Evolutionary conservation across 2,888 invertebrate species (phyloP).

Genomic region (Epicampocera succincta): DNA sequence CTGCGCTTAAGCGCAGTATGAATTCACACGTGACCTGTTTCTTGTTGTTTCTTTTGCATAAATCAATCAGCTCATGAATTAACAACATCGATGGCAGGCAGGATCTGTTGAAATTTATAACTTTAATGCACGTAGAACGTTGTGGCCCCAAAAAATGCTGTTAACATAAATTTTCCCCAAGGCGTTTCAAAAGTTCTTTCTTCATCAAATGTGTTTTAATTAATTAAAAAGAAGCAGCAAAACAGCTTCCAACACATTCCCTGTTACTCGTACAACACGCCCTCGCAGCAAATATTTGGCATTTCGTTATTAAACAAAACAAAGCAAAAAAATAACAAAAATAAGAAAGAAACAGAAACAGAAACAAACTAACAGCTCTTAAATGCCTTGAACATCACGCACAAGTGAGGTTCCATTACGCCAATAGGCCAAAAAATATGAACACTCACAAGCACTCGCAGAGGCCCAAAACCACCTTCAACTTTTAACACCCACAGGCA

Average conservation of each 20-base stretch:
- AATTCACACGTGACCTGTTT: slow-evolving; percentile 37
- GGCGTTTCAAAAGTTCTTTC: slow-evolving; percentile 5
- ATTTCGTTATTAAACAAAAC: background rate
- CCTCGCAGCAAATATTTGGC: slow-evolving; percentile 7
- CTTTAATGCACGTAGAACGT: background rate
- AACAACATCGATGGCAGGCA: slow-evolving; percentile 1
- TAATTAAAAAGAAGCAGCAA: slow-evolving; percentile 13
- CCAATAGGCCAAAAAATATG: background rate
- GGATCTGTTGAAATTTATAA: slow-evolving; percentile 8
- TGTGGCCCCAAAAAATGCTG: slow-evolving; percentile 4
- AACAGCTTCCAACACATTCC: background rate
- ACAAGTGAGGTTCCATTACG: slow-evolving; percentile 18
- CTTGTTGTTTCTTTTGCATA: no score
- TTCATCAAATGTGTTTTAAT: slow-evolving; percentile 12
- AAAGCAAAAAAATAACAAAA: no score
- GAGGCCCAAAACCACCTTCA: background rate
- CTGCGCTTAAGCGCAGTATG: slow-evolving; percentile 28
- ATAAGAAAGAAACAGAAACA: background rate
- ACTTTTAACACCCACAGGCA: background rate
- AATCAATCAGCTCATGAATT: slow-evolving; percentile 37
- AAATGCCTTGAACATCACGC: slow-evolving; percentile 21
- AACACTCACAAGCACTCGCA: background rate
- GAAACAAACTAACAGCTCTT: background rate
- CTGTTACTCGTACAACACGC: background rate
- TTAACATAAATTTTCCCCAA: slow-evolving; percentile 7